phyloP scores from a whole-genome alignment of 2,888 invertebrate genomes.

The Euclidia mi region DNA sequence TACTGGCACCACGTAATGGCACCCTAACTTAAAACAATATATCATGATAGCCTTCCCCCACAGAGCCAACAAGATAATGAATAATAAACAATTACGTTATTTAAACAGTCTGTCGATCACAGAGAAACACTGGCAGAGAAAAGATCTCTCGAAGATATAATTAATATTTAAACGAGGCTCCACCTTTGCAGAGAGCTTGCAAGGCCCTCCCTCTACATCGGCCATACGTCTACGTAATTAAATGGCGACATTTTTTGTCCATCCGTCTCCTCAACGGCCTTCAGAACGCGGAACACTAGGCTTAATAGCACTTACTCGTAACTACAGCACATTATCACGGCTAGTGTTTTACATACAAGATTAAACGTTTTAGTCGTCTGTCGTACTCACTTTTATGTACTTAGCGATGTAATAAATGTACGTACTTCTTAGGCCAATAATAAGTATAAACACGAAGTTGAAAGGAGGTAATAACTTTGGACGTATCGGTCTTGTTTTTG shows the following conservation, averaged over 20 bases:
- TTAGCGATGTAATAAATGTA: too few species aligned
- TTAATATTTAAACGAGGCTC: constrained; percentile 16
- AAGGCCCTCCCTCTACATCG: constrained; percentile 10
- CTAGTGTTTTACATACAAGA: constrained; percentile 35
- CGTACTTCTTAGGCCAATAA: too few species aligned
- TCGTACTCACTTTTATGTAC: constrained; percentile 10
- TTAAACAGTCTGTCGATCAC: not conserved
- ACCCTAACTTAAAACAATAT: too few species aligned
- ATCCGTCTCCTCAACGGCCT: constrained; percentile 67
- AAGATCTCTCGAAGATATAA: constrained; percentile 9
- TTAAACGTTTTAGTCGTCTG: constrained; percentile 28
- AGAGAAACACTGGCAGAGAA: constrained; percentile 5
- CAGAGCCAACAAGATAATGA: too few species aligned
- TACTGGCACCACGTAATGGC: too few species aligned
- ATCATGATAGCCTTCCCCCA: too few species aligned
- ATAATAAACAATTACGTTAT: too few species aligned
- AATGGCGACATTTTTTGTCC: constrained; percentile 63
- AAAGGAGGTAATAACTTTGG: not conserved
- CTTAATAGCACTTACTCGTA: constrained; percentile 69
- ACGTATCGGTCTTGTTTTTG: not conserved
- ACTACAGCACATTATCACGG: constrained; percentile 50
- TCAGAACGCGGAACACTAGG: constrained; percentile 76
- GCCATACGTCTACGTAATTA: constrained; percentile 40
- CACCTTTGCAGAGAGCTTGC: constrained; percentile 17
- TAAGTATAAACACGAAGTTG: not conserved